These are phyloP conservation scores for Lampropteryx suffumata DNA, from an alignment of 2,888 invertebrate species.

Conservation along the genomic window DNA sequence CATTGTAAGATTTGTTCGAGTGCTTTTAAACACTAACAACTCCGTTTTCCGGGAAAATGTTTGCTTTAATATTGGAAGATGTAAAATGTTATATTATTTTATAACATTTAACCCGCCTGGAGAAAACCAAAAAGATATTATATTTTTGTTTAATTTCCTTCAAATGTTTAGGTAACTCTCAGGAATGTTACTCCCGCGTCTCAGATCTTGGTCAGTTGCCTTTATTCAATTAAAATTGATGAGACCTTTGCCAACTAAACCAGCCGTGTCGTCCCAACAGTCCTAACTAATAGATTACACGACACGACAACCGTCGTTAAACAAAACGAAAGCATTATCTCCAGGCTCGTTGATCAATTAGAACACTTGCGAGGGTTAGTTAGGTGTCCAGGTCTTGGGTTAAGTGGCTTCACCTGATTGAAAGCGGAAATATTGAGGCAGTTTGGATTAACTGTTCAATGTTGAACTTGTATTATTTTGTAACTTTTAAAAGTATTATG, in stretches of 20 bases:
- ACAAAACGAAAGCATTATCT: not conserved
- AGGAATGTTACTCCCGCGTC: no score
- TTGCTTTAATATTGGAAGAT: not conserved
- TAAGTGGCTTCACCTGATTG: conserved; percentile 5
- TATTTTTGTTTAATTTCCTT: no score
- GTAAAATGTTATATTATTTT: no score
- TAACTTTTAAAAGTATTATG: no score
- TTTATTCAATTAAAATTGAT: no score
- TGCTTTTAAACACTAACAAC: conserved; percentile 18
- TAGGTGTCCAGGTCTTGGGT: not conserved
- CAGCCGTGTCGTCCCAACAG: no score
- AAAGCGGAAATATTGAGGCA: not conserved
- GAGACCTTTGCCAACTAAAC: no score
- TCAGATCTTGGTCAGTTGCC: no score
- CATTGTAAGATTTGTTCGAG: conserved; percentile 25
- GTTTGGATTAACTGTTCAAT: conserved; percentile 2
- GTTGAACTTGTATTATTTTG: no score
- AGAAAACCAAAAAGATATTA: no score
- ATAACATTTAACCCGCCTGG: no score
- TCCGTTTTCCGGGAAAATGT: conserved; percentile 3
- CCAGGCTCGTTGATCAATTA: conserved; percentile 14
- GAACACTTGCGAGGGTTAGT: not conserved
- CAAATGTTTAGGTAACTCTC: no score
- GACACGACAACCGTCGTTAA: not conserved
- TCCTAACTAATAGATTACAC: not conserved